Conservation (phyloP, 2,888 invertebrate genomes). For the Lasioglossum villosulum region DNA sequence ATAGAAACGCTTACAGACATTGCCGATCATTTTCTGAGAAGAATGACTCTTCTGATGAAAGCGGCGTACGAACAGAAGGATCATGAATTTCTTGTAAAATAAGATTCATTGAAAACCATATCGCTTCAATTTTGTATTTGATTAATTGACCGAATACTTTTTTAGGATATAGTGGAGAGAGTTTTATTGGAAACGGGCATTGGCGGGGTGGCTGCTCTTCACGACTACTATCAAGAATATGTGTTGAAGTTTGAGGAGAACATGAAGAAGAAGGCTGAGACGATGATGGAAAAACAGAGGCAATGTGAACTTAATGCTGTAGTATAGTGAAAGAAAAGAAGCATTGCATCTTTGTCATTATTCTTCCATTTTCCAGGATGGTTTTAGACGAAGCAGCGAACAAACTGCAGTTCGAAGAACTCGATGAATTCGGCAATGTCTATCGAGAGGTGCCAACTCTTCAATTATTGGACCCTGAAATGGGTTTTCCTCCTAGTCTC, state of each 20-base stretch:
- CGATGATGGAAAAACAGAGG: conserved; percentile 78
- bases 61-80: conserved; percentile 86
- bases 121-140: not conserved
- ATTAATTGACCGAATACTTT: conserved; percentile 31
- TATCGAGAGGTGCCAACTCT: conserved; percentile 82
- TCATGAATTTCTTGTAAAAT: conserved; percentile 85
- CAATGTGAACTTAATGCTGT: conserved; percentile 75
- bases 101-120: not conserved
- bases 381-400: conserved; percentile 80
- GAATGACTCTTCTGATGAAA: conserved; percentile 85
- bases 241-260: conserved; percentile 79
- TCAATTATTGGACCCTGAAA: conserved; percentile 82
- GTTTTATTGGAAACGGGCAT: conserved; percentile 87
- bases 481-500: conserved; percentile 85
- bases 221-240: conserved; percentile 86
- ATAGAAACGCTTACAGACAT: conserved; percentile 85
- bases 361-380: conserved; percentile 72
- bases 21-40: conserved; percentile 85
- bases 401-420: conserved; percentile 81
- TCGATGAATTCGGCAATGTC: conserved; percentile 81
- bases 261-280: conserved; percentile 77
- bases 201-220: conserved; percentile 86
- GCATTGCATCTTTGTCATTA: conserved; percentile 19
- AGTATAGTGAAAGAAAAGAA: not conserved
- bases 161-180: conserved; percentile 87